Conservation (phyloP, 2,888 invertebrate genomes). For the Leptinotarsa tumamoca region DNA sequence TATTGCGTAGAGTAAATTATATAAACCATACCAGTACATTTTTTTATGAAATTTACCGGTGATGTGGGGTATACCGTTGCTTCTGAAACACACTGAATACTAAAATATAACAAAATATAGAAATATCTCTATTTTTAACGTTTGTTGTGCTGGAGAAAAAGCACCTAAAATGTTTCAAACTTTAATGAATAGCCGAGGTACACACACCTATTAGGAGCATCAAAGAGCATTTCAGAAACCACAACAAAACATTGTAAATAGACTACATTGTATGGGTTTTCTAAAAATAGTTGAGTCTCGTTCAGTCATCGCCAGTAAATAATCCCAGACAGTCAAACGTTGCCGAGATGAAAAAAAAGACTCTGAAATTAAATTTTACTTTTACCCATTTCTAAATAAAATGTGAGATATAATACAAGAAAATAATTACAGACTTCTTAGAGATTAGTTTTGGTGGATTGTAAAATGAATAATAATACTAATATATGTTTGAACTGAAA, state of each 20-base stretch:
- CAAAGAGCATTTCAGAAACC: conserved; percentile 27
- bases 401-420: background rate
- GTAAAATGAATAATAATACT: too few relatives aligned
- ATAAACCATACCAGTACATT: too few relatives aligned
- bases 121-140: background rate
- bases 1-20: too few relatives aligned
- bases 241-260: conserved; percentile 34
- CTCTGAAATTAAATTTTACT: background rate
- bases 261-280: conserved; percentile 24
- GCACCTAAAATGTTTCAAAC: conserved; percentile 1
- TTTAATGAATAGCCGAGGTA: conserved; percentile 8
- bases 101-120: too few relatives aligned
- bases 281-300: conserved; percentile 35
- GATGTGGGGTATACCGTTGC: too few relatives aligned
- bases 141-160: background rate
- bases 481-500: too few relatives aligned
- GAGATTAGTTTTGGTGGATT: too few relatives aligned
- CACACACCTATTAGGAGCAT: conserved; percentile 12
- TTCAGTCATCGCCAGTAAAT: conserved; percentile 34
- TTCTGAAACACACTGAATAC: too few relatives aligned
- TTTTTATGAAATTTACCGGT: too few relatives aligned
- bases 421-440: background rate
- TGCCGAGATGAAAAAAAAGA: background rate
- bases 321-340: conserved; percentile 34
- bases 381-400: background rate